Conservation (phyloP, 2,888 invertebrate species). For the Brassicogethes aeneus region DNA sequence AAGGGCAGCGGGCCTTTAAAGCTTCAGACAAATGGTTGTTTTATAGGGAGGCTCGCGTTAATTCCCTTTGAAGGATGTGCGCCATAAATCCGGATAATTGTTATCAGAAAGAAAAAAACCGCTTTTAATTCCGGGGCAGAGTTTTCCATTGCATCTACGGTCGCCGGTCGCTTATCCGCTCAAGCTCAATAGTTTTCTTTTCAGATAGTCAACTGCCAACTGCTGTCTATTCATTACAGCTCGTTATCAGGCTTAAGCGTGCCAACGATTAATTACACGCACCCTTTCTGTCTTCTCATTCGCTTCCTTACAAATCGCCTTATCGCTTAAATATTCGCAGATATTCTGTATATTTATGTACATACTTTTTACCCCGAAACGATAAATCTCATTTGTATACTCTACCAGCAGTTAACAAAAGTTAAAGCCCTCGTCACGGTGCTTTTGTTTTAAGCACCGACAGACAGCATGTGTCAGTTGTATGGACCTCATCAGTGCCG, state of each 20-base stretch:
- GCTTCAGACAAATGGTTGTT: constrained; percentile 36
- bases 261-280: constrained; percentile 22
- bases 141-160: constrained; percentile 14
- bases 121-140: constrained; percentile 28
- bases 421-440: no score
- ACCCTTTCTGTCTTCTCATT: constrained; percentile 10
- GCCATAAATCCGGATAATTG: constrained; percentile 38
- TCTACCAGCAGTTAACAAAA: not conserved
- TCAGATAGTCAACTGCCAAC: constrained; percentile 1
- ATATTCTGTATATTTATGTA: no score
- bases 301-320: not conserved
- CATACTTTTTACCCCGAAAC: not conserved
- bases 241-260: constrained; percentile 20
- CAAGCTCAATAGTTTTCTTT: constrained; percentile 14
- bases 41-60: constrained; percentile 35
- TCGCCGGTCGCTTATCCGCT: constrained; percentile 1
- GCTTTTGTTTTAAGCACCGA: no score
- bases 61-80: constrained; percentile 38
- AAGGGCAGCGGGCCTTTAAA: constrained; percentile 24
- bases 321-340: not conserved
- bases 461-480: no score
- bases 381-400: not conserved
- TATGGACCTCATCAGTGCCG: no score
- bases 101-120: constrained; percentile 34
- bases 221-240: constrained; percentile 21